These are phyloP conservation scores for Ceratosolen fusciceps DNA, from an alignment of 1,140 invertebrate genomes.

Conservation along the genomic window DNA sequence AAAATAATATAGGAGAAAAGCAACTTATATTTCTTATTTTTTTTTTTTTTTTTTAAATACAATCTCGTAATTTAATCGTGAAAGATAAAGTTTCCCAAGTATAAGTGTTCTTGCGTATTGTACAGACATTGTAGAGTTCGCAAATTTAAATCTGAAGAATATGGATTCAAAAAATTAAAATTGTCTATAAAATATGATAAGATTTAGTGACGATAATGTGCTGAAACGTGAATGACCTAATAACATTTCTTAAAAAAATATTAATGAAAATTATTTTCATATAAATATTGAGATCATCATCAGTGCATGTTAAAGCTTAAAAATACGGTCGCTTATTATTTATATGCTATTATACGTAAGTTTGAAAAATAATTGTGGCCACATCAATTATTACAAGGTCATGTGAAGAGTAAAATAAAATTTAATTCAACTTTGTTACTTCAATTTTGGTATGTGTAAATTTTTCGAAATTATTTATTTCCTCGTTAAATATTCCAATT, in stretches of 20 bases:
- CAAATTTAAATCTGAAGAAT: background rate
- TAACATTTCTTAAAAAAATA: background rate
- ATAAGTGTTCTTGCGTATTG: no score
- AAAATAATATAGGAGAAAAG: background rate
- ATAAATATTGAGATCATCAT: background rate
- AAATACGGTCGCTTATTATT: background rate
- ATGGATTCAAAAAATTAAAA: background rate
- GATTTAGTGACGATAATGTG: background rate
- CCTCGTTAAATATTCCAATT: background rate
- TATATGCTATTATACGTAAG: background rate
- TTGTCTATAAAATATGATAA: no score
- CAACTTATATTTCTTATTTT: no score
- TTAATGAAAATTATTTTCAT: background rate
- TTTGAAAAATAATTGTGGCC: background rate
- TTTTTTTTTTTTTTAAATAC: no score
- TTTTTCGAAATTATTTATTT: no score
- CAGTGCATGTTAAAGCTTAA: background rate
- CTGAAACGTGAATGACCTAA: background rate
- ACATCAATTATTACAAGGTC: background rate
- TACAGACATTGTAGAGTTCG: background rate
- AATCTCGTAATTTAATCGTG: no score
- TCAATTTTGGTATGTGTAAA: no score
- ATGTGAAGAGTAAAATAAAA: no score
- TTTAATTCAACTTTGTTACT: no score
- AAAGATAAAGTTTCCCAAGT: no score